Conservation (phyloP, 2,888 invertebrate genomes). For the Drosophila borealis region DNA sequence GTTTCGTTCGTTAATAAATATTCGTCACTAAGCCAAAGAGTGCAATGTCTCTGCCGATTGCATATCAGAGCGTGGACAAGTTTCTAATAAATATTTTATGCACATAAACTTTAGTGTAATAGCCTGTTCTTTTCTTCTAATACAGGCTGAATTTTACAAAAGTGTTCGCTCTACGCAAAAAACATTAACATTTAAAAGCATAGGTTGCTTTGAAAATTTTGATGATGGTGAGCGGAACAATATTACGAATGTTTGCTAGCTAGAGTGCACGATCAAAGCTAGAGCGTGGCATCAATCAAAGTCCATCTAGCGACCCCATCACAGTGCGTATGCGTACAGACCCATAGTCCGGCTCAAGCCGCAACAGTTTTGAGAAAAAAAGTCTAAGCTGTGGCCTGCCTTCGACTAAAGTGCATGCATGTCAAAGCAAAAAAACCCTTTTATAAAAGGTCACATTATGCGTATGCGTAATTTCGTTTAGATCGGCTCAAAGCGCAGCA, state of each 20-base stretch:
- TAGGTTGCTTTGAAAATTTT: too few relatives aligned
- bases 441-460: background rate
- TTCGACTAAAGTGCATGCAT: too few relatives aligned
- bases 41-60: slow-evolving; percentile 40
- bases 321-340: slow-evolving; percentile 11
- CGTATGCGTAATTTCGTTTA: slow-evolving; percentile 20
- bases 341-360: slow-evolving; percentile 1
- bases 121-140: too few relatives aligned
- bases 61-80: slow-evolving; percentile 10
- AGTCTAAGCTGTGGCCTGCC: too few relatives aligned
- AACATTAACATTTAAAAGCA: too few relatives aligned
- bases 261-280: slow-evolving; percentile 1
- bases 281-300: background rate
- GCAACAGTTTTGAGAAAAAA: slow-evolving; percentile 4
- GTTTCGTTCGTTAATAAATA: slow-evolving; percentile 57
- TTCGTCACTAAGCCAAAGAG: slow-evolving; percentile 23
- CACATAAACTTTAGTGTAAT: too few relatives aligned
- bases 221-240: slow-evolving; percentile 7
- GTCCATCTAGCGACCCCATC: background rate
- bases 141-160: too few relatives aligned
- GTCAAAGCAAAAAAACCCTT: background rate
- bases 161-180: too few relatives aligned
- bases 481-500: slow-evolving; percentile 4
- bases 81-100: slow-evolving; percentile 59
- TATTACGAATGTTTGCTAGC: slow-evolving; percentile 18